Evolutionary conservation across 2,797 vertebrate species (phyloP).

Genomic region (Coregonus sp.): DNA sequence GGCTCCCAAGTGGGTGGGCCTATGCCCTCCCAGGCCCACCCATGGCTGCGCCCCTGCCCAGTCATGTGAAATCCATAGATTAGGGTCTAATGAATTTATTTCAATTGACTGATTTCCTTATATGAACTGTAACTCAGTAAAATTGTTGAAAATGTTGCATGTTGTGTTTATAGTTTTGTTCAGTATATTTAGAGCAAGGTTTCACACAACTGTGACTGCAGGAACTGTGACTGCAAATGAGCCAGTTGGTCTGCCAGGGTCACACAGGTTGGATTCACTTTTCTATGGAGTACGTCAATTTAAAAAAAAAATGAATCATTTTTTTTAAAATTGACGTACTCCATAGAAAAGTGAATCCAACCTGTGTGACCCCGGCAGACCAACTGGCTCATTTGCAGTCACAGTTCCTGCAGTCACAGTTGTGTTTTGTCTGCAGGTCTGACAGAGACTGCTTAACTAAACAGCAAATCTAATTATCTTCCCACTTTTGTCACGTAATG

Average conservation of each 20-base stretch:
- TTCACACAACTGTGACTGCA: conserved; percentile 37
- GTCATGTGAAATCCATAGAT: not conserved
- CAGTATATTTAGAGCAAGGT: not conserved
- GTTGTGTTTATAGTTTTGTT: not conserved
- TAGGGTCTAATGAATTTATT: not conserved
- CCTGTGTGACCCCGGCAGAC: conserved; percentile 72
- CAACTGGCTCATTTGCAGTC: conserved; percentile 81
- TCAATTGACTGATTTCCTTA: not conserved
- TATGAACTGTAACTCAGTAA: not conserved
- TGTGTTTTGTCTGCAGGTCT: conserved; percentile 73
- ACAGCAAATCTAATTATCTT: conserved; percentile 84
- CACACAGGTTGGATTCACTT: conserved; percentile 66
- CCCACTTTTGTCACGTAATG: conserved; percentile 71
- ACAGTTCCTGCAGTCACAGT: conserved; percentile 46
- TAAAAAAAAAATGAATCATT: not conserved
- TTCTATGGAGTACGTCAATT: conserved; percentile 51
- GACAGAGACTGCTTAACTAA: conserved; percentile 81
- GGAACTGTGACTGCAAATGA: conserved; percentile 78
- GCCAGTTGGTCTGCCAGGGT: conserved; percentile 75
- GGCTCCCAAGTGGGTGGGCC: too few species aligned
- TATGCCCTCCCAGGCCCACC: too few species aligned
- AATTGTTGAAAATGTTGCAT: not conserved
- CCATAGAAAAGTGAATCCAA: conserved; percentile 69
- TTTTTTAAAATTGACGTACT: not conserved
- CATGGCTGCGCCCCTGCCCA: not conserved